These are phyloP conservation scores for Cuculus canorus DNA, from an alignment of 2,797 vertebrate species.

Conservation along the genomic window DNA sequence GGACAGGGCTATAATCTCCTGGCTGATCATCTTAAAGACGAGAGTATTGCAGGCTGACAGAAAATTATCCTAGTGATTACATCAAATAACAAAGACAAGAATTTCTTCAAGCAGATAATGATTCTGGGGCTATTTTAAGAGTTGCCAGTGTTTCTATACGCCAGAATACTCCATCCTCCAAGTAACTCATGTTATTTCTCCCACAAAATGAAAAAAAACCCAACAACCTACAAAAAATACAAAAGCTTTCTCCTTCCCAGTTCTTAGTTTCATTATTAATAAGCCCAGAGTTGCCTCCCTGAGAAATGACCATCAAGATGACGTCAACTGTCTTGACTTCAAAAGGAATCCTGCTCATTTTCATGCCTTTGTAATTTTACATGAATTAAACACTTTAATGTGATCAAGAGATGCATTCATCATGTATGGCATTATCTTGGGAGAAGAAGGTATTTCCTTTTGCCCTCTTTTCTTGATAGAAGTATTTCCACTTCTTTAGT, in stretches of 20 bases:
- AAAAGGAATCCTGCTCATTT: conserved; percentile 50
- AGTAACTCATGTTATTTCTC: not conserved
- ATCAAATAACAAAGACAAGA: not conserved
- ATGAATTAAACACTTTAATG: conserved; percentile 21
- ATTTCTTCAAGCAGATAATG: not conserved
- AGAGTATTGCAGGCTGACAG: not conserved
- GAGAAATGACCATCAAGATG: conserved; percentile 49
- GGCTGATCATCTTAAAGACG: not conserved
- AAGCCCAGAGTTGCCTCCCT: not conserved
- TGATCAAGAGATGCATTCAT: conserved; percentile 57
- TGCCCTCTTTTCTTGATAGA: not conserved
- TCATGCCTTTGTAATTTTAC: conserved; percentile 63
- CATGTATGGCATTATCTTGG: conserved; percentile 31
- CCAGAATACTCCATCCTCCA: not conserved
- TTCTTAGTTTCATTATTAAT: conserved; percentile 37
- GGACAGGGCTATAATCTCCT: not conserved
- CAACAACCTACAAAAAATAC: not conserved
- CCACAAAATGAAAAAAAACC: not conserved
- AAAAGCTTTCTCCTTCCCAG: not conserved
- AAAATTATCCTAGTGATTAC: not conserved
- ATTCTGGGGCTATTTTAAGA: not conserved
- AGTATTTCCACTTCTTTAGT: not conserved
- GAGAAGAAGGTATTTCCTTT: conserved; percentile 25
- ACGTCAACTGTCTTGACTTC: conserved; percentile 20
- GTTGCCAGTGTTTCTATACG: not conserved